phyloP scores from a whole-genome alignment of 2,888 invertebrate genomes.

The Cantharis rufa region DNA sequence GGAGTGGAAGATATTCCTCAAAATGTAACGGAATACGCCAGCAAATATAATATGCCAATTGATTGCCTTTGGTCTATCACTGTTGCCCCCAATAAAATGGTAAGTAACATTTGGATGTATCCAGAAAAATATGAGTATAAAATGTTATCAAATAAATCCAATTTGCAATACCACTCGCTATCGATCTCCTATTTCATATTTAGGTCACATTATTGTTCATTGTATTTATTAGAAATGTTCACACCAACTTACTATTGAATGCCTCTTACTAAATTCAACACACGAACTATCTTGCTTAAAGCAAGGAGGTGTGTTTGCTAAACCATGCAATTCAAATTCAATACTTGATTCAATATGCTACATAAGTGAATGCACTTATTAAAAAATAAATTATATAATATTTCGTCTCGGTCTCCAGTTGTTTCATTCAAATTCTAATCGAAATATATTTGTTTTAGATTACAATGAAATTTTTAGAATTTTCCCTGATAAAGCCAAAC shows the following conservation, averaged over 20 bases:
- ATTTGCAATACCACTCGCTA: not conserved
- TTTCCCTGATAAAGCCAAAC: slow-evolving; percentile 72
- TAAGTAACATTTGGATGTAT: slow-evolving; percentile 47
- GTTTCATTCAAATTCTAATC: not conserved
- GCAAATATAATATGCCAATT: slow-evolving; percentile 62
- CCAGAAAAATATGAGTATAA: no score
- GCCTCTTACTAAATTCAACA: not conserved
- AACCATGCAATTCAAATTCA: not conserved
- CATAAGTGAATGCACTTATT: not conserved
- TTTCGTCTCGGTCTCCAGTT: not conserved
- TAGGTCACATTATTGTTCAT: not conserved
- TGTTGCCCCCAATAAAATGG: slow-evolving; percentile 68
- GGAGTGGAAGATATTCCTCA: slow-evolving; percentile 62
- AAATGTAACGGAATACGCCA: slow-evolving; percentile 59
- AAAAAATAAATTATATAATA: not conserved
- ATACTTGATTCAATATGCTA: not conserved
- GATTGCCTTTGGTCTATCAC: slow-evolving; percentile 78
- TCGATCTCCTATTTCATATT: not conserved
- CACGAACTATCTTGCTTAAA: not conserved
- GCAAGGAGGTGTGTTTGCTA: not conserved
- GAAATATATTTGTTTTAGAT: slow-evolving; percentile 60
- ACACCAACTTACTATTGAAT: not conserved
- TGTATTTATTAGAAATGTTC: not conserved
- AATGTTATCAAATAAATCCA: not conserved
- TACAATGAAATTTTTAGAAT: slow-evolving; percentile 68